Base-by-base conservation (phyloP, 2,797 vertebrate genomes). In the Poecilia gillii region DNA sequence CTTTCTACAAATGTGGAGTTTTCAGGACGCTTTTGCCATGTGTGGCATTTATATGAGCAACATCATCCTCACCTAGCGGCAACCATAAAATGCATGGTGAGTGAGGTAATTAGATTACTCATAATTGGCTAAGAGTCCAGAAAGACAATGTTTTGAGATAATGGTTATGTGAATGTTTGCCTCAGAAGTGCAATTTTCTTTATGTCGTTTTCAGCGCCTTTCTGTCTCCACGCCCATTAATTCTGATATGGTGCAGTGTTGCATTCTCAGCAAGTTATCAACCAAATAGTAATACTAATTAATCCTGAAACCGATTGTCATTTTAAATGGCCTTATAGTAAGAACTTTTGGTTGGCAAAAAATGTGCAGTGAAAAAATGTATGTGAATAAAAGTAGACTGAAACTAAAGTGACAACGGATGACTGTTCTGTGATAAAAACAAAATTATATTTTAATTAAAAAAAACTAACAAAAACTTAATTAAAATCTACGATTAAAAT, bases 51-150 rank as follows among this genome's bases (percentile, higher is more conserved):
- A 64, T 64, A 45, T 45, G 28, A 28, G n/a, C 31, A 59, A 31
- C 25, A 3, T 20, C 43, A 23, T 46, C 41, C 20, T 16, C n/a
- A 59, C 55, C 12, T 9, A 75, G 41, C n/a, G 6, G 41, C 14
- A 64, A 36, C 7, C 16, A 36, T 64, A 33, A 31, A 74, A 74
- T 43, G 75, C 45, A 13, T 36, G 39, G 20, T n/a, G 46, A 77
- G 46, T 41, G 36, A 55, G 14, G 25, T 70, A 70, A 71, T 77
- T 77, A 71, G 46, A 71, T 77, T 76, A 39, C 47, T 76, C 25
- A 18, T 36, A n/a, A 51, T 70, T 3, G 25, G 20, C 28, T 68
- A 36, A 49, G 28, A 47, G 28, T 66, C 31, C 55, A 14, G n/a
- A 71, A 53, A 51, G 25, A 8, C 36, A 2, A 23, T 7, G 49